A percentile compares a stretch with the other conserved stretches of the same genome.
phyloP scores from a whole-genome alignment of 2,888 invertebrate genomes.

The Ochropleura plecta region DNA sequence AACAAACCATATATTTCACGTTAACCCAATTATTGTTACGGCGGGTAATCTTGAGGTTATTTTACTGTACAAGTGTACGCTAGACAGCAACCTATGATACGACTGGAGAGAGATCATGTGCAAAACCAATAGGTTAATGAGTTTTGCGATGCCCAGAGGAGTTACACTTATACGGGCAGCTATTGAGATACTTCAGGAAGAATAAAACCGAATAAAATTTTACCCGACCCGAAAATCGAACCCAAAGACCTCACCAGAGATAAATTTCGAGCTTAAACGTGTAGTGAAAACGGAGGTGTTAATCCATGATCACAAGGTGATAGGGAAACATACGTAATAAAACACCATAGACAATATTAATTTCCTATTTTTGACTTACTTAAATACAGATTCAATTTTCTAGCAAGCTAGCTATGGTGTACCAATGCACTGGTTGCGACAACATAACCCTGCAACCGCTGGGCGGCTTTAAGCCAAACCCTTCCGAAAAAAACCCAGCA shows the following conservation, averaged over 20 bases:
- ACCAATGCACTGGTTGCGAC: slow-evolving; percentile 97
- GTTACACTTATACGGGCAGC: not conserved
- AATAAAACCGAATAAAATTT: not conserved
- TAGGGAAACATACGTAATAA: not conserved
- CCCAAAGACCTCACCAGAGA: not conserved
- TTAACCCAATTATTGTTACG: not conserved
- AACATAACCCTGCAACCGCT: slow-evolving; percentile 94
- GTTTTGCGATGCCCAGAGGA: not conserved
- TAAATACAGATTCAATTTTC: slow-evolving; percentile 23
- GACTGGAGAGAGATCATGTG: not conserved
- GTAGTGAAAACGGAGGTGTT: not conserved
- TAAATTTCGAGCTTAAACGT: not conserved
- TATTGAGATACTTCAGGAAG: not conserved
- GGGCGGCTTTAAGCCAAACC: slow-evolving; percentile 91
- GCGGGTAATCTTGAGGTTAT: not conserved
- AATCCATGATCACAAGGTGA: not conserved
- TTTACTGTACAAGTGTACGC: not conserved
- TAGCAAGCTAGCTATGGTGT: slow-evolving; percentile 96
- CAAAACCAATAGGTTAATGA: not conserved
- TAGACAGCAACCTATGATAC: not conserved
- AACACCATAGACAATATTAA: not conserved
- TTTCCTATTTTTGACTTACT: not conserved
- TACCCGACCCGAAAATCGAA: not conserved
- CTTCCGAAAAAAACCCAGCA: slow-evolving; percentile 89
- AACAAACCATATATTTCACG: too few relatives aligned